phyloP scores from a whole-genome alignment of 2,113 vertebrate genomes.

The Stegostoma tigrinum region DNA sequence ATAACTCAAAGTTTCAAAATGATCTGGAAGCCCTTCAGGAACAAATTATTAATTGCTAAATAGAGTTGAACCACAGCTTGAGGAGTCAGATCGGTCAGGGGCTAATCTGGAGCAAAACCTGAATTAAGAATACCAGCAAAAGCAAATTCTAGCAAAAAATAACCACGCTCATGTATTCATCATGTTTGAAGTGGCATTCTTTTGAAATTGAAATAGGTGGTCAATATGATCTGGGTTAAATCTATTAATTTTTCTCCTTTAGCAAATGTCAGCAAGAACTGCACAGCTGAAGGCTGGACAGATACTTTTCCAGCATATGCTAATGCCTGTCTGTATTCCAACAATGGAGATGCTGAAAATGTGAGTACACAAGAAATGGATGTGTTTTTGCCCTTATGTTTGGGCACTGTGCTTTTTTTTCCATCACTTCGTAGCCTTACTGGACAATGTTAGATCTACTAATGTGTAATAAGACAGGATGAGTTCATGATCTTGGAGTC shows the following conservation, averaged over 20 bases:
- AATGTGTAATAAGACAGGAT: no score
- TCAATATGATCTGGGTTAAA: background rate
- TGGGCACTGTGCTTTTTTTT: background rate
- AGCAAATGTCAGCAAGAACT: slow-evolving; percentile 88
- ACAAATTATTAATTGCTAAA: no score
- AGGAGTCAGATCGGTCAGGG: no score
- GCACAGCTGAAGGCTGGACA: slow-evolving; percentile 72
- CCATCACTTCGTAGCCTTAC: background rate
- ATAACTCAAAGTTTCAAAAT: no score
- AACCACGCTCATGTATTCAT: background rate
- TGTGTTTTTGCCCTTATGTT: background rate
- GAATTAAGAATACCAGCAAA: no score
- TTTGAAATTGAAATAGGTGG: background rate
- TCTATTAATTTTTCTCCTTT: slow-evolving; percentile 43
- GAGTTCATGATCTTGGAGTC: no score
- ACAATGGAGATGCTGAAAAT: slow-evolving; percentile 49
- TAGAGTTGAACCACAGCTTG: no score
- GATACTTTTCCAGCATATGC: slow-evolving; percentile 71
- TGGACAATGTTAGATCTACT: no score
- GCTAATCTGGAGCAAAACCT: no score
- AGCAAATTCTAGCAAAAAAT: no score
- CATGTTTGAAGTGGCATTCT: no score
- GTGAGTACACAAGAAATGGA: slow-evolving; percentile 47
- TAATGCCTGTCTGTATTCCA: slow-evolving; percentile 63
- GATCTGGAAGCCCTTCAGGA: no score